A percentile compares a stretch with the other conserved stretches of the same genome.
phyloP scores from a whole-genome alignment of 2,113 vertebrate genomes.

The Phrynosoma platyrhinos region DNA sequence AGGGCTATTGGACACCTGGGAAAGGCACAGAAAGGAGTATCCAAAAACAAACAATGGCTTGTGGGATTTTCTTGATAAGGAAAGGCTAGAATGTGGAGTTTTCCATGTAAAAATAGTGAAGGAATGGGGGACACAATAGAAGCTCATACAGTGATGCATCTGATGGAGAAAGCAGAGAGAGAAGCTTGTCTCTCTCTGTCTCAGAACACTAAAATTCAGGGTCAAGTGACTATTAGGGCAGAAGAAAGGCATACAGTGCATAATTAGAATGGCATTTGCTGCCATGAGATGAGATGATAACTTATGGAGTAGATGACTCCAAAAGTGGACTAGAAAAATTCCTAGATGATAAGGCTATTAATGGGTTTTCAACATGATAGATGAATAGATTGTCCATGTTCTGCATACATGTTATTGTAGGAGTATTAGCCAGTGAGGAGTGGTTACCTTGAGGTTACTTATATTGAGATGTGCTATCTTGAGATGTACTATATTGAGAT shows the following conservation, averaged over 20 bases:
- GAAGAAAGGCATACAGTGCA: too few species aligned
- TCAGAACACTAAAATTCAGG: neutral
- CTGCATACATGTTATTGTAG: too few species aligned
- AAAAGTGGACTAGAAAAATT: neutral
- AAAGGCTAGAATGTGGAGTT: neutral
- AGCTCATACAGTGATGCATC: neutral
- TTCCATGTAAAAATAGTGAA: neutral
- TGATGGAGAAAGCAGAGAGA: neutral
- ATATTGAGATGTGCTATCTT: too few species aligned
- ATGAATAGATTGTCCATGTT: too few species aligned
- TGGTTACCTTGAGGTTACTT: too few species aligned
- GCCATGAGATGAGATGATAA: neutral
- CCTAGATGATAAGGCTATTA: neutral
- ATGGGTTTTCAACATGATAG: too few species aligned
- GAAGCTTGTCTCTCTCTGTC: neutral
- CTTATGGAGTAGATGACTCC: neutral
- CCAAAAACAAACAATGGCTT: neutral
- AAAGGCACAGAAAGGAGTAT: neutral
- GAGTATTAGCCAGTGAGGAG: too few species aligned
- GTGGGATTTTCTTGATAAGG: neutral
- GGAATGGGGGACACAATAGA: neutral
- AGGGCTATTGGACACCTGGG: neutral
- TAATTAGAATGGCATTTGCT: neutral
- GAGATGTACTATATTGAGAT: too few species aligned
- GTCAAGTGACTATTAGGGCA: too few species aligned